Conservation (phyloP, 1,140 invertebrate species). For the Eriosoma lanigerum region DNA sequence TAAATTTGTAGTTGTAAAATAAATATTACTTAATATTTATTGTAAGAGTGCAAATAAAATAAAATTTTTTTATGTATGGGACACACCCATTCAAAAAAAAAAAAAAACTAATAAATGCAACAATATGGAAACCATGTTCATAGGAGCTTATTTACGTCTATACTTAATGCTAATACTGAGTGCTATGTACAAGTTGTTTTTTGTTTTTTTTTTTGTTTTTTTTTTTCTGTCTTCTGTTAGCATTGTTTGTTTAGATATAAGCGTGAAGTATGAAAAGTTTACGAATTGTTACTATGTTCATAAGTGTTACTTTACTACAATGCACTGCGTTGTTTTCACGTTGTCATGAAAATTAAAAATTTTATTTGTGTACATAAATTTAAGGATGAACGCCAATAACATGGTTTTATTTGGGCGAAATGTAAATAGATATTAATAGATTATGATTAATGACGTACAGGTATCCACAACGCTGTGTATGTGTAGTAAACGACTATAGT, state of each 20-base stretch:
- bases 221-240: slow-evolving; percentile 42
- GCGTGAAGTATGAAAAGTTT: slow-evolving; percentile 48
- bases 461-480: slow-evolving; percentile 32
- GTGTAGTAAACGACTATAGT: slow-evolving; percentile 38
- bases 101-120: slow-evolving; percentile 19
- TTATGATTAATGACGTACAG: slow-evolving; percentile 29
- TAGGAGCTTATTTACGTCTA: slow-evolving; percentile 43
- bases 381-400: not conserved
- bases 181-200: slow-evolving; percentile 49
- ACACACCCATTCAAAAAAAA: slow-evolving; percentile 1
- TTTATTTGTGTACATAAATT: slow-evolving; percentile 5
- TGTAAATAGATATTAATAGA: slow-evolving; percentile 35
- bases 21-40: slow-evolving; percentile 49
- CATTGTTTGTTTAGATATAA: slow-evolving; percentile 49
- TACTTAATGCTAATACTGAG: slow-evolving; percentile 42
- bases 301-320: slow-evolving; percentile 48
- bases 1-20: slow-evolving; percentile 44
- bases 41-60: slow-evolving; percentile 46
- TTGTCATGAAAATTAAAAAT: slow-evolving; percentile 31
- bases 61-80: slow-evolving; percentile 36
- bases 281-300: slow-evolving; percentile 48
- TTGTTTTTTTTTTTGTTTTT: slow-evolving; percentile 38
- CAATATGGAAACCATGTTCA: slow-evolving; percentile 42
- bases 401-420: not conserved
- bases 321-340: slow-evolving; percentile 35